Conservation (phyloP, 1,140 invertebrate species). For the Drosophila ananassae region DNA sequence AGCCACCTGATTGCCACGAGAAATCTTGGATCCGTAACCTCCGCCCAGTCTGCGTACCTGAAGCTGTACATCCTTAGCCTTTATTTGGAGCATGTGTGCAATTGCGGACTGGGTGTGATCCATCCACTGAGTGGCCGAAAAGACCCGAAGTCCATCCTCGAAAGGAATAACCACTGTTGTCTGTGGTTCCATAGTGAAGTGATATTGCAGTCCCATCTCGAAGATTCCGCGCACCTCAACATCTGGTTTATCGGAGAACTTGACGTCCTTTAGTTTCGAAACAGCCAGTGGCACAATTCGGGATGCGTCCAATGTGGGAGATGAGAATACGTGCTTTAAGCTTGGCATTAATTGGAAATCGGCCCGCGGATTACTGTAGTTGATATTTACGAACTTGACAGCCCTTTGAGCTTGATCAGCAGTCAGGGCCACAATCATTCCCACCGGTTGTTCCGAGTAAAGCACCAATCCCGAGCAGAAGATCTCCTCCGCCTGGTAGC, state of each 20-base stretch:
- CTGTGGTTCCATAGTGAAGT: conserved; percentile 88
- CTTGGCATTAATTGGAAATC: conserved; percentile 79
- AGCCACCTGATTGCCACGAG: conserved; percentile 85
- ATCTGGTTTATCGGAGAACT: conserved; percentile 44
- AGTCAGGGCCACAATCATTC: conserved; percentile 88
- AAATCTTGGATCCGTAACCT: conserved; percentile 89
- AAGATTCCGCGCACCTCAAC: conserved; percentile 66
- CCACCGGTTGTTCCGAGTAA: conserved; percentile 90
- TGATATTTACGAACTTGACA: conserved; percentile 88
- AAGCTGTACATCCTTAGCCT: conserved; percentile 85
- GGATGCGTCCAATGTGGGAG: conserved; percentile 67
- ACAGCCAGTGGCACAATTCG: conserved; percentile 33
- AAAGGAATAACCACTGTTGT: conserved; percentile 86
- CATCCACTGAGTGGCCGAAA: conserved; percentile 88
- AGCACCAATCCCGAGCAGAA: conserved; percentile 85
- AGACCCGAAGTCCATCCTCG: conserved; percentile 87
- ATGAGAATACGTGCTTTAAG: conserved; percentile 86
- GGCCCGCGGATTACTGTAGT: conserved; percentile 59
- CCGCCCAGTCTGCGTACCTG: conserved; percentile 88
- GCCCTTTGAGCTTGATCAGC: conserved; percentile 87
- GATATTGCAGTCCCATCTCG: conserved; percentile 79
- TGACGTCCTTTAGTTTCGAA: conserved; percentile 46
- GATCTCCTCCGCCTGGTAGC: conserved; percentile 84
- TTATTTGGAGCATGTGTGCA: conserved; percentile 85
- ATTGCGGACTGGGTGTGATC: conserved; percentile 88